phyloP scores from a whole-genome alignment of 2,888 invertebrate species.

The Operophtera brumata region DNA sequence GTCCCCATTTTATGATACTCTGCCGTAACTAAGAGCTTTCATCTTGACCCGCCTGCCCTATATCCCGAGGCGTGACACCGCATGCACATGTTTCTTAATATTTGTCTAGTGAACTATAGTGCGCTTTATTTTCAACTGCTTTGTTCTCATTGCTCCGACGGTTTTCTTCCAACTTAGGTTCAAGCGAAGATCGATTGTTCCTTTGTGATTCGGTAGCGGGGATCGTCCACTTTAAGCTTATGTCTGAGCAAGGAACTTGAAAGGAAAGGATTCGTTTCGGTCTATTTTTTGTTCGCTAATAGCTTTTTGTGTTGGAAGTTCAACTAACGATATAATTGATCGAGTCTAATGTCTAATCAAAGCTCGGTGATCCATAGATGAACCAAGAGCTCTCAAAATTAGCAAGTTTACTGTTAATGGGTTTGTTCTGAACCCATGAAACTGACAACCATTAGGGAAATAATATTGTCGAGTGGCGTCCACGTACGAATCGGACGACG shows the following conservation, averaged over 20 bases:
- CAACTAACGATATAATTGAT: constrained; percentile 21
- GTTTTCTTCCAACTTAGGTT: neutral
- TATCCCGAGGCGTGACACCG: constrained; percentile 58
- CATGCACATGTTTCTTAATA: constrained; percentile 36
- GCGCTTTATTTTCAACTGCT: constrained; percentile 9
- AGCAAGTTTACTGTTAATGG: too few species aligned
- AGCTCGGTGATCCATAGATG: too few species aligned
- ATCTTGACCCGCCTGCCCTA: constrained; percentile 67
- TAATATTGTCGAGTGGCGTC: too few species aligned
- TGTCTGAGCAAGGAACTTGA: neutral
- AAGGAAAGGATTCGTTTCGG: constrained; percentile 6
- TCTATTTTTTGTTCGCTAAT: constrained; percentile 10
- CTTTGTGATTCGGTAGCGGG: constrained; percentile 3
- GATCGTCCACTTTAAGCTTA: constrained; percentile 7
- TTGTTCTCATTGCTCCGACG: constrained; percentile 7
- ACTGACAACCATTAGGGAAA: too few species aligned
- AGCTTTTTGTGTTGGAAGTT: constrained; percentile 21
- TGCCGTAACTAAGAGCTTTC: constrained; percentile 66
- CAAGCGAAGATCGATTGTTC: constrained; percentile 3
- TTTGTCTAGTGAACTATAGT: constrained; percentile 33
- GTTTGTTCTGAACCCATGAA: too few species aligned
- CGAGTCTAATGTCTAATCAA: neutral
- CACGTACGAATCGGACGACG: too few species aligned
- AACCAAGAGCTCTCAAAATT: too few species aligned
- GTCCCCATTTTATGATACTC: constrained; percentile 55